Conservation (phyloP, 1,140 invertebrate species). For the Cherax destructor region DNA sequence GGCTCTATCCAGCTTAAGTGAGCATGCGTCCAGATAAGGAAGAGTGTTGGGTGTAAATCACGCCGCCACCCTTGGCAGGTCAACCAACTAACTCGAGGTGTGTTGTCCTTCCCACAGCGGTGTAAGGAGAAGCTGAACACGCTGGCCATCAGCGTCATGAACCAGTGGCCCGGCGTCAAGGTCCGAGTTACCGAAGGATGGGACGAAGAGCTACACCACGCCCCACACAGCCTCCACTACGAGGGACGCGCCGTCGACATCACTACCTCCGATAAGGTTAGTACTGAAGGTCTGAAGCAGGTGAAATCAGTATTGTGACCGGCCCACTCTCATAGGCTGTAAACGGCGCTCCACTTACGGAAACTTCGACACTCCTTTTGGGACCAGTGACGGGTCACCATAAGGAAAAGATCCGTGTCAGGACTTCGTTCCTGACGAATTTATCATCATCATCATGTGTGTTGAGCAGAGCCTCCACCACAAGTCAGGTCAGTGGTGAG, state of each 20-base stretch:
- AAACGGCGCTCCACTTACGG: too few relatives aligned
- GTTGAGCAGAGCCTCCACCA: neutral
- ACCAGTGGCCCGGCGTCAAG: constrained; percentile 96
- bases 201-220: constrained; percentile 91
- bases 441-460: too few relatives aligned
- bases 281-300: neutral
- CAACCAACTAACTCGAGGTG: neutral
- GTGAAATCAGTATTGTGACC: too few relatives aligned
- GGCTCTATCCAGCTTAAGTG: neutral
- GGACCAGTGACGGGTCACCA: too few relatives aligned
- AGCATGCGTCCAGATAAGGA: neutral
- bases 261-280: constrained; percentile 88
- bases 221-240: constrained; percentile 91
- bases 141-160: constrained; percentile 96
- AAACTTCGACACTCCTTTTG: too few relatives aligned
- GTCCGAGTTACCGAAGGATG: constrained; percentile 95
- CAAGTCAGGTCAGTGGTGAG: neutral
- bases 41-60: neutral
- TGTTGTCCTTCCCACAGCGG: constrained; percentile 81
- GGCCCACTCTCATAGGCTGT: too few relatives aligned
- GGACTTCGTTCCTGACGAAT: too few relatives aligned
- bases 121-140: constrained; percentile 97
- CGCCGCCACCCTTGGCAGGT: neutral
- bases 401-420: too few relatives aligned
- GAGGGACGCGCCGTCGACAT: constrained; percentile 97